These are phyloP conservation scores for Orthonevra nobilis DNA, from an alignment of 2,888 invertebrate species.

Conservation along the genomic window DNA sequence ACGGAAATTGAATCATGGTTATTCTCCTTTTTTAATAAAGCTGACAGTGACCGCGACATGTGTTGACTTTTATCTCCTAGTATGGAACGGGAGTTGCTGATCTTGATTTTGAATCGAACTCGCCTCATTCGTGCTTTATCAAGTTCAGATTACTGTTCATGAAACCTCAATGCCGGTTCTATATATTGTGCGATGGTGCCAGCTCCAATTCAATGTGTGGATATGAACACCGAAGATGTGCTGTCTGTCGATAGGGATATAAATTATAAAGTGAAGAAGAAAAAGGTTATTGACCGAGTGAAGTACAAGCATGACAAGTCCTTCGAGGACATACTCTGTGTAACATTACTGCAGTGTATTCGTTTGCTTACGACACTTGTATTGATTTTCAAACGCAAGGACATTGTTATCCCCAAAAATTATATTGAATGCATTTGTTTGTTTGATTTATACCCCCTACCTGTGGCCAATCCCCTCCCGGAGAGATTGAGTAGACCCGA, in stretches of 20 bases:
- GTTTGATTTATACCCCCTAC: no score
- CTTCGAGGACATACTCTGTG: neutral
- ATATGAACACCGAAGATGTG: no score
- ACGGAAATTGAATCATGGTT: no score
- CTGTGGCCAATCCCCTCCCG: slow-evolving; percentile 86
- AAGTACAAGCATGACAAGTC: slow-evolving; percentile 7
- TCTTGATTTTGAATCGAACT: slow-evolving; percentile 1
- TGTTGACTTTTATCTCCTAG: no score
- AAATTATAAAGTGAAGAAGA: slow-evolving; percentile 1
- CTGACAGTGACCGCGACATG: no score
- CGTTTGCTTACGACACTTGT: no score
- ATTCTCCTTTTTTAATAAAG: no score
- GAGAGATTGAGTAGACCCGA: slow-evolving; percentile 90
- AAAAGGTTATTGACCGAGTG: slow-evolving; percentile 37
- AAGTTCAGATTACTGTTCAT: slow-evolving; percentile 22
- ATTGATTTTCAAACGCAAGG: slow-evolving; percentile 45
- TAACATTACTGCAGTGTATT: no score
- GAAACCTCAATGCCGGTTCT: slow-evolving; percentile 1
- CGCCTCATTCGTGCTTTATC: slow-evolving; percentile 27
- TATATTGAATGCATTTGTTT: no score
- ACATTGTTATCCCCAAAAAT: neutral
- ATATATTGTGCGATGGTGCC: neutral
- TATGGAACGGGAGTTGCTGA: no score
- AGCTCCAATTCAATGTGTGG: neutral
- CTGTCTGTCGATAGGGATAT: no score